Evolutionary conservation across 2,113 vertebrate genomes (phyloP).

Genomic region (Paradoxurus hermaphroditus): DNA sequence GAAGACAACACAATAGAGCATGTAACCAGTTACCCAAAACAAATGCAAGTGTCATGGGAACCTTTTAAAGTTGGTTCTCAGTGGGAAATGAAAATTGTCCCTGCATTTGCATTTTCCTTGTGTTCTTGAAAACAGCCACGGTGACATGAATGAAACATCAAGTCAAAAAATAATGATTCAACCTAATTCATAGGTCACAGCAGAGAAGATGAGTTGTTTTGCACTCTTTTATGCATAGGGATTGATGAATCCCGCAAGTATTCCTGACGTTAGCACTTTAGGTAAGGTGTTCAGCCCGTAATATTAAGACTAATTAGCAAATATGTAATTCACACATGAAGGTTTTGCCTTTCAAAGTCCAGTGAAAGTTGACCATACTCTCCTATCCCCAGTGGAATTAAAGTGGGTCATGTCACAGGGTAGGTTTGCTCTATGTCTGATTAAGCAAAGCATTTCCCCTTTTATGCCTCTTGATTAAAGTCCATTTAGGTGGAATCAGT

Average conservation of each 20-base stretch:
- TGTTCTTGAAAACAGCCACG: conserved; percentile 70
- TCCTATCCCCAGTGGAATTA: neutral
- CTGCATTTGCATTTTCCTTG: conserved; percentile 67
- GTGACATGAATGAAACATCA: conserved; percentile 75
- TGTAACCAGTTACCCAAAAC: conserved; percentile 62
- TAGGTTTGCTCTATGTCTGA: neutral
- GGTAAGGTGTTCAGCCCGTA: conserved; percentile 21
- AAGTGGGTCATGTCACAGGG: neutral
- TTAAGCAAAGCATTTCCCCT: neutral
- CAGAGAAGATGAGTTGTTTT: conserved; percentile 33
- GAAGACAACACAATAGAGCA: neutral
- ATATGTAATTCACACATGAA: conserved; percentile 28
- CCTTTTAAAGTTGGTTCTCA: conserved; percentile 69
- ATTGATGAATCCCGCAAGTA: neutral
- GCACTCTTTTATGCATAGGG: neutral
- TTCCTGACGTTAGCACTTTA: conserved; percentile 55
- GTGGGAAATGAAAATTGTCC: conserved; percentile 69
- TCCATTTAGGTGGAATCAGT: neutral
- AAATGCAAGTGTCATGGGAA: conserved; percentile 65
- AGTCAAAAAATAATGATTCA: conserved; percentile 72
- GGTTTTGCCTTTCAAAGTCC: conserved; percentile 55
- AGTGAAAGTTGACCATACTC: neutral
- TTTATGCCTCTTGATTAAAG: neutral
- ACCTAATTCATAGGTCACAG: conserved; percentile 59
- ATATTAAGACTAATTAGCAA: conserved; percentile 48